Evolutionary conservation across 2,113 vertebrate genomes (phyloP).

Genomic region (Lycaon pictus): DNA sequence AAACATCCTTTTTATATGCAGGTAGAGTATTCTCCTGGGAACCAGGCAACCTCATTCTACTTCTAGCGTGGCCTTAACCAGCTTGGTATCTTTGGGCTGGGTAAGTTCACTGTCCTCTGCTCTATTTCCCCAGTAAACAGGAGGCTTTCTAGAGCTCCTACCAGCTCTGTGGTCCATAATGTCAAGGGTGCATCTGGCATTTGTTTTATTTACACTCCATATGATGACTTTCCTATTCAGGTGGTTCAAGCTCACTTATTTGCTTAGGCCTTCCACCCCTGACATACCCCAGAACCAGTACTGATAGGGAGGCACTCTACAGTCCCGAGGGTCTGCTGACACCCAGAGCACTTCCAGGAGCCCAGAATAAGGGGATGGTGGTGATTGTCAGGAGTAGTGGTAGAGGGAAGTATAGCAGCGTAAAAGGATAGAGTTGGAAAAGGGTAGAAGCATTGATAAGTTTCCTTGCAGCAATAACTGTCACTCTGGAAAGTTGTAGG

Average conservation of each 20-base stretch:
- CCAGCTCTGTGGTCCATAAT: neutral
- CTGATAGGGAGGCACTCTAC: too few species aligned
- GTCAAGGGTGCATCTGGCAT: neutral
- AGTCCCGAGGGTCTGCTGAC: neutral
- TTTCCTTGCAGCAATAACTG: neutral
- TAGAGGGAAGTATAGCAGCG: neutral
- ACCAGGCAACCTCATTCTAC: neutral
- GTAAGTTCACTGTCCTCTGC: rapidly evolving
- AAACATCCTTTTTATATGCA: neutral
- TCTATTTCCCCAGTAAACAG: neutral
- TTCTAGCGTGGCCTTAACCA: neutral
- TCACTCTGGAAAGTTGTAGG: neutral
- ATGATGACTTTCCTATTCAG: neutral
- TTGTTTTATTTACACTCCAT: neutral
- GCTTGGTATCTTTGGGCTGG: neutral
- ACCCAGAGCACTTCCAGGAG: neutral
- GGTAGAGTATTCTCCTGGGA: neutral
- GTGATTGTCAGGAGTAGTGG: neutral
- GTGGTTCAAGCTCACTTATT: neutral
- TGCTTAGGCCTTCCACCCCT: neutral
- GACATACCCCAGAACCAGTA: too few species aligned
- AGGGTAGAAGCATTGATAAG: neutral
- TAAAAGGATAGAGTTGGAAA: neutral
- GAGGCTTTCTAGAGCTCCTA: neutral
- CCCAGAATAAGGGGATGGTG: neutral